A percentile compares a stretch with the other conserved stretches of the same genome.
Evolutionary conservation across 2,113 vertebrate species (phyloP).

Genomic region (Andinoacara biseriatus): DNA sequence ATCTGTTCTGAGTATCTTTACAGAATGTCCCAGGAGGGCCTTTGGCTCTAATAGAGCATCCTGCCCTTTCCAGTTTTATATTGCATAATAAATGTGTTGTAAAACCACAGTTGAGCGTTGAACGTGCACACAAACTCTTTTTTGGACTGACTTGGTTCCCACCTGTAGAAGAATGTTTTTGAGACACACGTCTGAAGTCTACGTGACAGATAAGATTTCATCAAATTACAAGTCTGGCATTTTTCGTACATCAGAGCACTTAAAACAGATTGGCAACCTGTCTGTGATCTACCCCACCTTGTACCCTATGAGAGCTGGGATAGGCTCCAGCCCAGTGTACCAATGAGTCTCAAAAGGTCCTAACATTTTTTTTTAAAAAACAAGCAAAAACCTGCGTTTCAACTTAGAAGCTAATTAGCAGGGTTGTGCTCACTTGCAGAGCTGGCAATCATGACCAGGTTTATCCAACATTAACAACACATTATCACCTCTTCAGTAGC

Average conservation of each 20-base stretch:
- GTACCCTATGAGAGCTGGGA: not conserved
- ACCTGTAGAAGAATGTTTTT: constrained; percentile 13
- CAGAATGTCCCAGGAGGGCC: not conserved
- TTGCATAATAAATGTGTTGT: not conserved
- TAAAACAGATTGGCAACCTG: not conserved
- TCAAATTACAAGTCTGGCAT: not conserved
- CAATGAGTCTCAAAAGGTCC: not conserved
- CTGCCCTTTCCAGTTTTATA: constrained; percentile 28
- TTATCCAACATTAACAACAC: not conserved
- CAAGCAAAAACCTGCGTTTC: too few species aligned
- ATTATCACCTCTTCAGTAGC: not conserved
- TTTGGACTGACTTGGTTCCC: not conserved
- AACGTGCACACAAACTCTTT: constrained; percentile 12
- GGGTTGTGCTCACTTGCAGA: not conserved
- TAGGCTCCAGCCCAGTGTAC: not conserved
- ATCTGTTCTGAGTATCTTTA: not conserved
- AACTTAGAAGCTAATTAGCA: not conserved
- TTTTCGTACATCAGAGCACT: not conserved
- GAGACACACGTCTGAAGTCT: not conserved
- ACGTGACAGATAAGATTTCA: not conserved
- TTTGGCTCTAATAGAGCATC: constrained; percentile 33
- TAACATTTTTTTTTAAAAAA: not conserved
- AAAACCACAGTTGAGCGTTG: constrained; percentile 23
- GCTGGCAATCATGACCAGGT: not conserved
- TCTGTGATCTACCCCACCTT: not conserved